Percentiles rank a stretch among this genome's conserved stretches.
Conservation (phyloP, 2,888 invertebrate species). For the Desoria tigrina region DNA sequence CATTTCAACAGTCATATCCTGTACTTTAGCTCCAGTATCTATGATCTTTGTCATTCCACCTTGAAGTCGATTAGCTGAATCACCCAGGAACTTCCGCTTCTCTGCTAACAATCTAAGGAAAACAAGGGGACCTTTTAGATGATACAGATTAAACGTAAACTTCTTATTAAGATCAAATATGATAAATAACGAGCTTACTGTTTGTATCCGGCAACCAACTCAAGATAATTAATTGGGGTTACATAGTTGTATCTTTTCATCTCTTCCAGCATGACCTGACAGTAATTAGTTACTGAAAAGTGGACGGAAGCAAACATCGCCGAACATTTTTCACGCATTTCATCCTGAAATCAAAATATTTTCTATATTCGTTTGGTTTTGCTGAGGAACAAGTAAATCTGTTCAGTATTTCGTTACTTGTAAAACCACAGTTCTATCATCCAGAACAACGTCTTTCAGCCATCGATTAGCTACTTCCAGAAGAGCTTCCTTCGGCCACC, state of each 20-base stretch:
- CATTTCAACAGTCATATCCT: conserved; percentile 79
- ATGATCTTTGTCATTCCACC: conserved; percentile 84
- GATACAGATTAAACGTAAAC: not conserved
- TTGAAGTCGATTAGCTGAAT: conserved; percentile 75
- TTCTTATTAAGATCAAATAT: not conserved
- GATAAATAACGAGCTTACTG: conserved; percentile 60
- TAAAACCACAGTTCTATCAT: conserved; percentile 57
- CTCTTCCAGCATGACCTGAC: conserved; percentile 72
- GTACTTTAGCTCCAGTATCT: conserved; percentile 78
- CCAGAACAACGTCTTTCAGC: conserved; percentile 70
- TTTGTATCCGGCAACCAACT: conserved; percentile 80
- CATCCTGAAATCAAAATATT: conserved; percentile 61
- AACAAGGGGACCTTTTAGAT: not conserved
- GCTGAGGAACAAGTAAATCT: not conserved
- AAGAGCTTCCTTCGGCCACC: conserved; percentile 85
- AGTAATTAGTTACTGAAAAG: conserved; percentile 74
- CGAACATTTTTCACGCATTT: conserved; percentile 68
- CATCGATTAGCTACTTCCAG: conserved; percentile 86
- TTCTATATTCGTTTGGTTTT: not conserved
- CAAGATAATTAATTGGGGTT: conserved; percentile 83
- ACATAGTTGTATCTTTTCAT: conserved; percentile 82
- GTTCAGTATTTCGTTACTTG: conserved; percentile 17
- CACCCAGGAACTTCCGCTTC: conserved; percentile 71
- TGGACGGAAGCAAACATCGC: conserved; percentile 79
- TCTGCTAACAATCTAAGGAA: conserved; percentile 62